A percentile compares a stretch with the other conserved stretches of the same genome.
phyloP scores from a whole-genome alignment of 2,888 invertebrate species.

The Zygothrica quintamaculata region DNA sequence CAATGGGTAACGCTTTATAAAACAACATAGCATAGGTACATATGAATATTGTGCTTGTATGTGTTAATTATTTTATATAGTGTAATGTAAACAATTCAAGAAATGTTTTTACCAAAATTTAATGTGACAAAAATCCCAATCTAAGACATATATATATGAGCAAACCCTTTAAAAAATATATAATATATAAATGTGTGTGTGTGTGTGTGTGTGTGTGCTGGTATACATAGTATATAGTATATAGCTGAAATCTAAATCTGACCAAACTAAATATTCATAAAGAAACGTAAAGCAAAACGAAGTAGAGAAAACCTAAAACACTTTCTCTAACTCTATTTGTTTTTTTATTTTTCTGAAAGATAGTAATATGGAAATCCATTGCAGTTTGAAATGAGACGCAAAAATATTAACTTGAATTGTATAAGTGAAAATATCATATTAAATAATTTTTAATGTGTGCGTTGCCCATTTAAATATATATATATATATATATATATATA shows the following conservation, averaged over 20 bases:
- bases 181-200: slow-evolving; percentile 7
- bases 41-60: slow-evolving; percentile 7
- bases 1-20: slow-evolving; percentile 83
- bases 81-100: slow-evolving; percentile 3
- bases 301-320: background rate
- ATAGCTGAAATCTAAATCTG: slow-evolving; percentile 34
- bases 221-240: slow-evolving; percentile 5
- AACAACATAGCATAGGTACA: slow-evolving; percentile 37
- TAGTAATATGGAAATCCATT: no score
- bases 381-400: no score
- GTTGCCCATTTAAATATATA: slow-evolving; percentile 9
- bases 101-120: slow-evolving; percentile 34
- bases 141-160: slow-evolving; percentile 26
- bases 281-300: background rate
- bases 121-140: slow-evolving; percentile 42
- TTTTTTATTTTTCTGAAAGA: no score
- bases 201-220: background rate
- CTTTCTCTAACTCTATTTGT: no score
- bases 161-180: slow-evolving; percentile 12
- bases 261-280: slow-evolving; percentile 37
- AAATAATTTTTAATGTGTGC: slow-evolving; percentile 15
- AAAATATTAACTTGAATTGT: no score
- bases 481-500: no score
- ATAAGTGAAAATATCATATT: no score
- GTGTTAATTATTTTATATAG: background rate